Percentiles rank a stretch among this genome's conserved stretches.
These are phyloP conservation scores for Chaetodon trifascialis DNA, from an alignment of 2,113 vertebrate species.

Conservation along the genomic window DNA sequence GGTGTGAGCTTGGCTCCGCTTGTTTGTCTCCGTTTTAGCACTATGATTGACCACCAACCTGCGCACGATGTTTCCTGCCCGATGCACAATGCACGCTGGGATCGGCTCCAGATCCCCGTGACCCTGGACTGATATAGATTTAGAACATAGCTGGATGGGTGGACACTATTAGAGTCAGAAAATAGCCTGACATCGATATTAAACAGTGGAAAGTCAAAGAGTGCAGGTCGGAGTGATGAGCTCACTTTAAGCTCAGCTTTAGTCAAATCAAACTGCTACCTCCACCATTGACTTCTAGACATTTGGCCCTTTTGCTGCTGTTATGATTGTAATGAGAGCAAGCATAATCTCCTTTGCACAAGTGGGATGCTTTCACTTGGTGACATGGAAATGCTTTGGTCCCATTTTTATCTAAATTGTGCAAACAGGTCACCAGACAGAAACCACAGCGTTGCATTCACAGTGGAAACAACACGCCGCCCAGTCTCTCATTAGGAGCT, in stretches of 20 bases:
- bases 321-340: background rate
- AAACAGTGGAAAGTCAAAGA: background rate
- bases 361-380: background rate
- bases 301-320: background rate
- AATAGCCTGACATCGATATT: background rate
- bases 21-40: background rate
- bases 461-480: background rate
- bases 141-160: background rate
- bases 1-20: slow-evolving; percentile 15
- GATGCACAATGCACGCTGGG: slow-evolving; percentile 16
- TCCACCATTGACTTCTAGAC: background rate
- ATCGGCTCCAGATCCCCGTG: background rate
- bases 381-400: background rate
- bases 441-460: background rate
- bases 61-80: background rate
- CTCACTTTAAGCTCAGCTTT: background rate
- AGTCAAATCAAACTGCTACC: background rate
- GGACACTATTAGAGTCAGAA: background rate
- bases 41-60: background rate
- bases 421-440: background rate
- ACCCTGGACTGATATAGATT: slow-evolving; percentile 18
- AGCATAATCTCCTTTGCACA: background rate
- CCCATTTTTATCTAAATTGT: background rate
- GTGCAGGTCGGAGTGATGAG: background rate
- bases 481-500: background rate